phyloP scores from a whole-genome alignment of 2,888 invertebrate species.

The Punctoribates punctum region DNA sequence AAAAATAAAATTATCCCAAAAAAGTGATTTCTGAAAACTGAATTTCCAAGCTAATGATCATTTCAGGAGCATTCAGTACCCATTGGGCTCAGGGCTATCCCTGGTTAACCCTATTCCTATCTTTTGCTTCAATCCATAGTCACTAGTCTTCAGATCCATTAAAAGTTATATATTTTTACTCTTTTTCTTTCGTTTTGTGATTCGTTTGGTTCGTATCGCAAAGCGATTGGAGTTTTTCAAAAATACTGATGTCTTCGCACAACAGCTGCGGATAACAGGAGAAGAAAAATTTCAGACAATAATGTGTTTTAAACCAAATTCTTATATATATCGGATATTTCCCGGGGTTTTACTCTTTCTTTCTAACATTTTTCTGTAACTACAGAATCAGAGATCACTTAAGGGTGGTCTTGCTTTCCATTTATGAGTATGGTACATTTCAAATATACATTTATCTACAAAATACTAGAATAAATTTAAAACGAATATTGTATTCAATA shows the following conservation, averaged over 20 bases:
- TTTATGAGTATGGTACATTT: too few species aligned
- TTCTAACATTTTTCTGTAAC: not conserved
- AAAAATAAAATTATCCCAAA: too few species aligned
- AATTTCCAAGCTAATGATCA: too few species aligned
- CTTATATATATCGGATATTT: not conserved
- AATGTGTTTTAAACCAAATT: not conserved
- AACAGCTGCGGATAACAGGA: constrained; percentile 12
- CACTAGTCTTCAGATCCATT: constrained; percentile 12
- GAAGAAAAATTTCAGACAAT: not conserved
- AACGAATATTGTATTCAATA: too few species aligned
- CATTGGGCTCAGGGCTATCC: too few species aligned
- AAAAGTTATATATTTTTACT: not conserved
- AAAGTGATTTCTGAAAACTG: too few species aligned
- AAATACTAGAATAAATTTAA: too few species aligned
- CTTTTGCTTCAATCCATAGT: not conserved
- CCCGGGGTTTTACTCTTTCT: constrained; percentile 2
- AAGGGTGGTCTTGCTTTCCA: too few species aligned
- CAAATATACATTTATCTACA: too few species aligned
- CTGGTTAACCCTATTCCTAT: too few species aligned
- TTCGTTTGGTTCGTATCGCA: not conserved
- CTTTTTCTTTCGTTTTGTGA: not conserved
- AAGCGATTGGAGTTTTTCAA: not conserved
- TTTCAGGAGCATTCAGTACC: too few species aligned
- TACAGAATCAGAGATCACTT: too few species aligned
- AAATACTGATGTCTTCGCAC: not conserved